Evolutionary conservation across 1,140 invertebrate species (phyloP).

Genomic region (Berghia stephanieae): DNA sequence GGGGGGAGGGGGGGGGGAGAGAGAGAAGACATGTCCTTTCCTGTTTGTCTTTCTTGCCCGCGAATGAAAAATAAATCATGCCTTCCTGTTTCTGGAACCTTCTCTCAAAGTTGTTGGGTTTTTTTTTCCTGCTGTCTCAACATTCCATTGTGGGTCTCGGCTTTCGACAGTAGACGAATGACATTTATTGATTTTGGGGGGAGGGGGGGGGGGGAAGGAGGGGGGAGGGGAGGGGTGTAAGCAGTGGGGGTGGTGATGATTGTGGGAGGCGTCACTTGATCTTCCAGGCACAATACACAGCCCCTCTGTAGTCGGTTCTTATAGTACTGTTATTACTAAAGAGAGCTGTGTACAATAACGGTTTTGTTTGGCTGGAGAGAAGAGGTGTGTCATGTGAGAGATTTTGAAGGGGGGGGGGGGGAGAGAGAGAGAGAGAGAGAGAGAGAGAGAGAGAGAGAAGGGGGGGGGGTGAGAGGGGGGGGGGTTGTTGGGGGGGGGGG

Average conservation of each 20-base stretch:
- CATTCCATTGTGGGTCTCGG: no score
- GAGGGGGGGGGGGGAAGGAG: not conserved
- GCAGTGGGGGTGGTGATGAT: no score
- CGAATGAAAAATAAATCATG: no score
- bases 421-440: not conserved
- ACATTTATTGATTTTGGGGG: no score
- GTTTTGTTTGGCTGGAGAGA: not conserved
- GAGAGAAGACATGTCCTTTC: not conserved
- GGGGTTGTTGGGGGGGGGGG: no score
- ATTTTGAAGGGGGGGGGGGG: not conserved
- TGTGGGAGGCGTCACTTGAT: no score
- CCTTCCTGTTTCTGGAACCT: no score
- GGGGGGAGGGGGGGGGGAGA: not conserved
- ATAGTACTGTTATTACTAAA: slow-evolving; percentile 37
- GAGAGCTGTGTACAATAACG: slow-evolving; percentile 30
- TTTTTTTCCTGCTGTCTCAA: no score
- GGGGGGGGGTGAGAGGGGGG: not conserved
- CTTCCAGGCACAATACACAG: no score
- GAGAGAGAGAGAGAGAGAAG: not conserved
- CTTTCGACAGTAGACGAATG: slow-evolving; percentile 13
- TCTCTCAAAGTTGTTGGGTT: no score
- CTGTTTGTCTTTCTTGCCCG: no score
- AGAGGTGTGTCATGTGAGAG: not conserved
- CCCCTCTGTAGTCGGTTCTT: no score
- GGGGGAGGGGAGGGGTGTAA: slow-evolving; percentile 29